Evolutionary conservation across 2,888 invertebrate species (phyloP), one percentile per base, ranked within the genome.

Genomic region (Lithophane leautieri): DNA sequence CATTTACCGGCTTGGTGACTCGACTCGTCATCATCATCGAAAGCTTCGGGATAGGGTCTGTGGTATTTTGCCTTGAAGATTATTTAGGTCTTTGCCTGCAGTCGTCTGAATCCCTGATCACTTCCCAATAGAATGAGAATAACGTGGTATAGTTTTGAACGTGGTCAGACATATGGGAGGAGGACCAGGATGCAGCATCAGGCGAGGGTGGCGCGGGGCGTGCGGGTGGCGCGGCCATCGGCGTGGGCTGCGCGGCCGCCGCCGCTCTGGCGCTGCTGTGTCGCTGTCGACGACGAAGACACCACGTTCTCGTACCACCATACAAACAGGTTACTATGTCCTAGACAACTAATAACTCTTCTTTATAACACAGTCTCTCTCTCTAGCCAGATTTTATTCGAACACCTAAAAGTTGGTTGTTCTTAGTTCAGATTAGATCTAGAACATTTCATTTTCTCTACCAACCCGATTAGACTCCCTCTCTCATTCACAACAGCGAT

Each of bases 141-240:
- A 78, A 85, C 54, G 71, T 85, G 65, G 34, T 73, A 76, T 77
- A 73, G 78, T 85, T 74, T 86, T 84, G 73, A 66, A 70, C 58
- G 60, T 58, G 80, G 74, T 58, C 70, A 70, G 77, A n/a, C 74
- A 79, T 34, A 76, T 62, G 78, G 71, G 73, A 22, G 44, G 72
- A 69, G 84, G 72, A 70, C 68, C 73, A 73, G 52, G 54, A 42
- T 68, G 81, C 84, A 71, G 76, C 66, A 63, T 81, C 77, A 54
- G 67, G 84, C 70, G 73, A 68, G 65, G 85, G 75, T 80, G 85
- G 89, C 73, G 75, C 72, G 66, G 85, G 76, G 82, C 84, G 89
- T 83, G 82, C 89, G 86, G 78, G 89, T 79, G 85, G 87, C 86
- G 91, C 56, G 70, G 86, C 62, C 85, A 81, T 73, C 80, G 91